Percentiles rank a stretch among this genome's conserved stretches.
Evolutionary conservation across 2,888 invertebrate species (phyloP).

Genomic region (Anticlea derivata): DNA sequence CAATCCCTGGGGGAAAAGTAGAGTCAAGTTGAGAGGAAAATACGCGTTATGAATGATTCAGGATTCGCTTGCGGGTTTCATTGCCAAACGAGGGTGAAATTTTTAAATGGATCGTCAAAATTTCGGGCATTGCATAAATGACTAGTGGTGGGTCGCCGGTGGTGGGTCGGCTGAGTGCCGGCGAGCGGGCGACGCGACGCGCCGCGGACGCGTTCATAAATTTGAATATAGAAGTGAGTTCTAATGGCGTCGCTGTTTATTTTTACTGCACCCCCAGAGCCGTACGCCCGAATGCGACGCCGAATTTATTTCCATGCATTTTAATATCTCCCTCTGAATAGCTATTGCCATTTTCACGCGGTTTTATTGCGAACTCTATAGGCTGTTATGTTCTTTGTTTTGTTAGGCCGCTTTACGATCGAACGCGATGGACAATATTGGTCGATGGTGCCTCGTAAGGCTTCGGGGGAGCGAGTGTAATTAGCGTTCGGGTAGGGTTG

Average conservation of each 20-base stretch:
- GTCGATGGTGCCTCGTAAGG: conserved; percentile 69
- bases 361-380: conserved; percentile 77
- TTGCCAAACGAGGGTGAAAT: conserved; percentile 65
- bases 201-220: conserved; percentile 79
- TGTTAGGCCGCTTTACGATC: conserved; percentile 72
- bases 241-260: conserved; percentile 85
- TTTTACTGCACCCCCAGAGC: conserved; percentile 82
- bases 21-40: conserved; percentile 28
- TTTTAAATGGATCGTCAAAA: conserved; percentile 75
- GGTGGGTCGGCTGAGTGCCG: conserved; percentile 42
- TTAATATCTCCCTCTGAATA: conserved; percentile 84
- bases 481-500: conserved; percentile 37
- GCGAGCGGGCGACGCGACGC: conserved; percentile 42
- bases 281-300: conserved; percentile 84
- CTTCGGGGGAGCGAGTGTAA: conserved; percentile 58
- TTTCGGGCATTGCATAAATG: conserved; percentile 64
- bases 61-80: conserved; percentile 30
- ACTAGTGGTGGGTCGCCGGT: conserved; percentile 50
- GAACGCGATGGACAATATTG: conserved; percentile 66
- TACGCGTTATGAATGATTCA: conserved; percentile 30
- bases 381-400: conserved; percentile 67
- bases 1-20: conserved; percentile 12
- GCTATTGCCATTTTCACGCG: conserved; percentile 83
- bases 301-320: conserved; percentile 85
- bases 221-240: conserved; percentile 85